These are phyloP conservation scores for Antheraea mylitta DNA, from an alignment of 1,140 invertebrate genomes.

Conservation along the genomic window DNA sequence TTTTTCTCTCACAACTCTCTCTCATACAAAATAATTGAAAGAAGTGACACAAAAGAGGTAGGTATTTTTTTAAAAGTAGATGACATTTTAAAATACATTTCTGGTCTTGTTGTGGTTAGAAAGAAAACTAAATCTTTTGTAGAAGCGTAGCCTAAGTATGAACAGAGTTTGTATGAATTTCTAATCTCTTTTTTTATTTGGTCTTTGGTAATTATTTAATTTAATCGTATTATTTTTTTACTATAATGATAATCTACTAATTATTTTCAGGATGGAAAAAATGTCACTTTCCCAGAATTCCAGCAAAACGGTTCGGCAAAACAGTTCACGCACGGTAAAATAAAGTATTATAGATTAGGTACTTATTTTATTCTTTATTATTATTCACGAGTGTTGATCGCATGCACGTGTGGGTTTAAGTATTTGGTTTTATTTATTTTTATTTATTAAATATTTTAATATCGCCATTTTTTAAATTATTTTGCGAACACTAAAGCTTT, in stretches of 20 bases:
- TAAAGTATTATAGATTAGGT: constrained; percentile 81
- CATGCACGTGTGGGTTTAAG: constrained; percentile 73
- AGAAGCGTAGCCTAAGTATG: no score
- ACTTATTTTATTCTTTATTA: constrained; percentile 75
- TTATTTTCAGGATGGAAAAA: constrained; percentile 85
- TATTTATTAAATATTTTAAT: constrained; percentile 29
- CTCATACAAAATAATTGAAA: no score
- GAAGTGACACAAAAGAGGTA: no score
- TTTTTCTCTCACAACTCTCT: no score
- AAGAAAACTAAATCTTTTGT: no score
- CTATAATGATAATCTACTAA: not conserved
- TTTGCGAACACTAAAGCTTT: constrained; percentile 45
- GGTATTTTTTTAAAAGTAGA: no score
- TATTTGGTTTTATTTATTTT: constrained; percentile 39
- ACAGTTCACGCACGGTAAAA: constrained; percentile 91
- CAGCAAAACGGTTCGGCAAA: constrained; percentile 92
- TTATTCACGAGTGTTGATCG: constrained; percentile 71
- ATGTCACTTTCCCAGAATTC: constrained; percentile 92
- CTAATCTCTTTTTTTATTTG: no score
- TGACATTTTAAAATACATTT: no score
- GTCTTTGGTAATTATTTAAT: no score
- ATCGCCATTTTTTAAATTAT: constrained; percentile 27
- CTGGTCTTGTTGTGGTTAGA: no score
- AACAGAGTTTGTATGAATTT: no score
- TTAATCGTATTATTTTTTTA: not conserved